phyloP scores from a whole-genome alignment of 2,888 invertebrate species.

The Ellobium chinense region DNA sequence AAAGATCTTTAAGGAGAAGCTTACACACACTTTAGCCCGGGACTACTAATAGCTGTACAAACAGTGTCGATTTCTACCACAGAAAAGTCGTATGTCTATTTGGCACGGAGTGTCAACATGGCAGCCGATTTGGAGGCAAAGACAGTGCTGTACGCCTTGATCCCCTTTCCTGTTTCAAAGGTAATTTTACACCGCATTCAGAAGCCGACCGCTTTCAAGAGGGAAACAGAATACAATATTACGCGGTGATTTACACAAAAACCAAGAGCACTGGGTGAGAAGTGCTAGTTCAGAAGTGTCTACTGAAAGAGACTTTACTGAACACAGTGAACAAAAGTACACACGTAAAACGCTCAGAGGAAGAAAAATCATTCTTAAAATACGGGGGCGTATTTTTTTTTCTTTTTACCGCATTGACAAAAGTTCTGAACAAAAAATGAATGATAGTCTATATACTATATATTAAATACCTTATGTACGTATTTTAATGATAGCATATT shows the following conservation, averaged over 20 bases:
- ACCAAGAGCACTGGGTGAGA: background rate
- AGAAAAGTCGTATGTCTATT: constrained; percentile 11
- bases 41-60: constrained; percentile 28
- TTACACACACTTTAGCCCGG: constrained; percentile 10
- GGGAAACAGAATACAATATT: background rate
- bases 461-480: no score
- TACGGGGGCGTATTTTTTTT: no score
- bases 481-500: no score
- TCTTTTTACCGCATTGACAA: no score
- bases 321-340: no score
- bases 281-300: background rate
- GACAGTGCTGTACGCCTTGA: constrained; percentile 10
- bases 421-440: no score
- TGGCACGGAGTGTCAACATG: constrained; percentile 36
- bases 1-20: background rate
- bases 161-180: background rate
- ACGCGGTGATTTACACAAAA: background rate
- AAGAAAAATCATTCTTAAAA: no score
- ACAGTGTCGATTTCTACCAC: constrained; percentile 15
- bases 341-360: no score
- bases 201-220: background rate
- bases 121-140: background rate
- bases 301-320: no score
- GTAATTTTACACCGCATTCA: constrained; percentile 17
- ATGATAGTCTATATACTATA: no score